phyloP scores from a whole-genome alignment of 2,797 vertebrate genomes.

The Paramormyrops hopkinsi region DNA sequence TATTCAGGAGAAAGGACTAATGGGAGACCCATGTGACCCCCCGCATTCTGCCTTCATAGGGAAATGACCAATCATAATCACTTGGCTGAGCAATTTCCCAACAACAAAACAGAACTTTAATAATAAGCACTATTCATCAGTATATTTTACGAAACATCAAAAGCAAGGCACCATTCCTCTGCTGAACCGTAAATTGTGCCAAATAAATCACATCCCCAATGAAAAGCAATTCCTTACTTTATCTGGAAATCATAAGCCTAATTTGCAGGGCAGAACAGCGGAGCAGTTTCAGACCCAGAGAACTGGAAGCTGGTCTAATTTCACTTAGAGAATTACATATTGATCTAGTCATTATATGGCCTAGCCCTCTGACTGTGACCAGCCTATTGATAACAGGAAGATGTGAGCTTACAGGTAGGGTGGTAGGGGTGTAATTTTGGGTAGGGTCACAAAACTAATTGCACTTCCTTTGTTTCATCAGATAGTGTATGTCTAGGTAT shows the following conservation, averaged over 20 bases:
- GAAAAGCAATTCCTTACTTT: slow-evolving; percentile 9
- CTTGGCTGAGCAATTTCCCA: neutral
- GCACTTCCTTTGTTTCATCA: neutral
- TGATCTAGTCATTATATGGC: neutral
- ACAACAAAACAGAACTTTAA: neutral
- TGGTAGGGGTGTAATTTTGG: neutral
- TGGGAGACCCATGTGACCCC: neutral
- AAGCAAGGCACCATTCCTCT: neutral
- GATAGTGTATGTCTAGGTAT: neutral
- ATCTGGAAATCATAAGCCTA: neutral
- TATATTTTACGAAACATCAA: neutral
- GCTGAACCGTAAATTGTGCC: slow-evolving; percentile 8
- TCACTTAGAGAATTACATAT: slow-evolving; percentile 1
- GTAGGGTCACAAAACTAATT: neutral
- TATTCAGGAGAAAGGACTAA: neutral
- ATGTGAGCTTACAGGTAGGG: neutral
- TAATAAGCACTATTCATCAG: neutral
- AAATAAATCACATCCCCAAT: slow-evolving; percentile 13
- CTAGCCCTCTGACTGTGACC: neutral
- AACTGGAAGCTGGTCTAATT: neutral
- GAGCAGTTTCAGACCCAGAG: neutral
- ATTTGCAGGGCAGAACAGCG: neutral
- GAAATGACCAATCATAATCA: neutral
- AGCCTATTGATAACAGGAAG: neutral
- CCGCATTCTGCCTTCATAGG: neutral